phyloP scores from a whole-genome alignment of 23 tunicate species.

The Phallusia fumigata region DNA sequence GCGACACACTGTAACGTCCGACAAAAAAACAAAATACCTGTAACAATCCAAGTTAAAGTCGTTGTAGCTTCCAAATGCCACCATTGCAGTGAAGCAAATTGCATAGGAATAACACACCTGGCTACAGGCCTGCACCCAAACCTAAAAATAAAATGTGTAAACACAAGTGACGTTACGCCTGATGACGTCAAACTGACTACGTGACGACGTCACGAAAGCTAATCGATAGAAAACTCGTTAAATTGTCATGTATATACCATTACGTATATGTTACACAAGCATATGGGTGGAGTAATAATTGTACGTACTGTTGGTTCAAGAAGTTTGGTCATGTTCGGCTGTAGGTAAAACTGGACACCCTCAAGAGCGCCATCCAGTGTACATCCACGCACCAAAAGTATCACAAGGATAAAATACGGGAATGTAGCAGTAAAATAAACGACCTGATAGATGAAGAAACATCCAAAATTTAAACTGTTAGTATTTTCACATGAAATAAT shows the following conservation, averaged over 20 bases:
- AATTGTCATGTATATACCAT: no score
- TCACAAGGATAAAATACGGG: slow-evolving; percentile 45
- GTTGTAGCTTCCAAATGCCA: slow-evolving; percentile 69
- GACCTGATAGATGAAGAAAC: slow-evolving; percentile 7
- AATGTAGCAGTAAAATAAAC: slow-evolving; percentile 60
- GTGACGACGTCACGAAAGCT: no score
- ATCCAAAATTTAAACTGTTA: no score
- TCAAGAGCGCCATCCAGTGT: slow-evolving; percentile 52
- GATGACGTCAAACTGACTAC: no score
- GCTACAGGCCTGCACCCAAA: slow-evolving; percentile 75
- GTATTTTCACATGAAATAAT: no score
- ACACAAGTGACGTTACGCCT: no score
- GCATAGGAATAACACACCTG: slow-evolving; percentile 78
- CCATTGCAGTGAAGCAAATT: slow-evolving; percentile 55
- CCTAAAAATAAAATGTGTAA: slow-evolving; percentile 10
- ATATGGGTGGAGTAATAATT: no score
- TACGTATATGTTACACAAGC: no score
- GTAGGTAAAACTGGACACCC: slow-evolving; percentile 48
- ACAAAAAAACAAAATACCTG: slow-evolving; percentile 36
- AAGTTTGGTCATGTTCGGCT: slow-evolving; percentile 61
- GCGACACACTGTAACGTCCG: slow-evolving; percentile 18
- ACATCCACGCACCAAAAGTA: slow-evolving; percentile 59
- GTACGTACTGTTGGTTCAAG: slow-evolving; percentile 41
- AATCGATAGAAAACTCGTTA: no score
- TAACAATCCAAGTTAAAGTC: slow-evolving; percentile 58